Conservation (phyloP, 1,140 invertebrate species). For the Drosophila baimaii region DNA sequence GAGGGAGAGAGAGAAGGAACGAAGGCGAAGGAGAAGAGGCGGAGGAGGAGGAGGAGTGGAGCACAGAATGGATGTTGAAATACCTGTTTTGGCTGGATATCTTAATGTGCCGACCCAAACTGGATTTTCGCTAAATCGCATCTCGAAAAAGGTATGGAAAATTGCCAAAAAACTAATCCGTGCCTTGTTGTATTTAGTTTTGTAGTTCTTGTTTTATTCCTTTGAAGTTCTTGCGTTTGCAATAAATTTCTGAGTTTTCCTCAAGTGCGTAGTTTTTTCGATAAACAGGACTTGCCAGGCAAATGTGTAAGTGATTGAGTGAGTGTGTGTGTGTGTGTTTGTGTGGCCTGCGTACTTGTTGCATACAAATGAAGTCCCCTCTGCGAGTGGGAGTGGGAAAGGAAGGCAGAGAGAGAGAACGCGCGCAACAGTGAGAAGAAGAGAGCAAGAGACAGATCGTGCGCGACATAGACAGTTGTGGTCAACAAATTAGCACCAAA, state of each 20-base stretch:
- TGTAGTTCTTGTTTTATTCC: neutral
- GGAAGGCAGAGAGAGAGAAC: neutral
- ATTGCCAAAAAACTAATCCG: constrained; percentile 1
- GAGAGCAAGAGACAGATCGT: constrained; percentile 9
- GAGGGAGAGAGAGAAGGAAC: constrained; percentile 12
- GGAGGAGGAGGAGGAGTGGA: constrained; percentile 41
- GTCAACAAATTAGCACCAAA: neutral
- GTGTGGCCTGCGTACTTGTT: constrained; percentile 58
- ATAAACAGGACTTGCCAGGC: constrained; percentile 55
- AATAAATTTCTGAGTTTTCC: neutral
- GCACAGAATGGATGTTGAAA: constrained; percentile 83
- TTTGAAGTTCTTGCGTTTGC: neutral
- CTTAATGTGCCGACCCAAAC: constrained; percentile 84
- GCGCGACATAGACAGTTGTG: constrained; percentile 2
- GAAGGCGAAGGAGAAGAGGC: constrained; percentile 36
- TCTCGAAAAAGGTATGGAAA: constrained; percentile 82
- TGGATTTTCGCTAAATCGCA: constrained; percentile 84
- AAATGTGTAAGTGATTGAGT: constrained; percentile 19
- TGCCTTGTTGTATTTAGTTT: constrained; percentile 6
- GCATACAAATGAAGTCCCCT: constrained; percentile 67
- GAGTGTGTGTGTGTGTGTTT: neutral
- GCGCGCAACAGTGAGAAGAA: neutral
- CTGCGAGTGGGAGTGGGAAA: constrained; percentile 33
- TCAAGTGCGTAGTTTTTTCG: constrained; percentile 53
- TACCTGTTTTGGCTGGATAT: constrained; percentile 83